phyloP scores from a whole-genome alignment of 2,888 invertebrate species.

The Macaria notata region DNA sequence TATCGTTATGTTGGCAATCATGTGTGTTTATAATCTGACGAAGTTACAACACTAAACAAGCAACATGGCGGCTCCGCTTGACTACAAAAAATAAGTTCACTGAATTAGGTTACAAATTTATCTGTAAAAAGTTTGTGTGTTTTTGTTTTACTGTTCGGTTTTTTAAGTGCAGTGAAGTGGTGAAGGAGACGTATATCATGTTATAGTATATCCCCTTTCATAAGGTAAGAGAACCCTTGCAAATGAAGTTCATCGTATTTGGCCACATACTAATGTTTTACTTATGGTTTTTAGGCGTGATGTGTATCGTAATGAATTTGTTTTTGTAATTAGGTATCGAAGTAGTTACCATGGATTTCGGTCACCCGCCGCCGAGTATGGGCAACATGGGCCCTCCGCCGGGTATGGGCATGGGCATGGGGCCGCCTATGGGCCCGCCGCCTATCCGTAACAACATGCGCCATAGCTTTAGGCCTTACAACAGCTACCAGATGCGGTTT shows the following conservation, averaged over 20 bases:
- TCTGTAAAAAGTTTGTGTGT: conserved; percentile 46
- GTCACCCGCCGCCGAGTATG: conserved; percentile 74
- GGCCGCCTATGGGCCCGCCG: conserved; percentile 43
- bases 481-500: conserved; percentile 74
- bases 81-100: conserved; percentile 35
- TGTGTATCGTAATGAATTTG: conserved; percentile 47
- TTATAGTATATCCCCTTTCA: conserved; percentile 55
- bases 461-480: conserved; percentile 76
- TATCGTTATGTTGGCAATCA: conserved; percentile 4
- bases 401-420: conserved; percentile 49
- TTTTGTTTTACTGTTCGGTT: conserved; percentile 43
- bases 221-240: conserved; percentile 59
- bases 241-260: conserved; percentile 30
- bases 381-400: conserved; percentile 73
- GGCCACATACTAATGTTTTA: conserved; percentile 35
- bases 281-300: conserved; percentile 33
- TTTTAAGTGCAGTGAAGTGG: conserved; percentile 52
- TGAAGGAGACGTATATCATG: conserved; percentile 61
- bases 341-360: conserved; percentile 75
- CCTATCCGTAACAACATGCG: conserved; percentile 73
- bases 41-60: conserved; percentile 8
- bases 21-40: neutral
- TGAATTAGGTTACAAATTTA: conserved; percentile 62
- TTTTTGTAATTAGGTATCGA: conserved; percentile 77
- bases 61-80: conserved; percentile 51